Base-by-base conservation (phyloP, 2,888 invertebrate species). In the Byasa hedistus region DNA sequence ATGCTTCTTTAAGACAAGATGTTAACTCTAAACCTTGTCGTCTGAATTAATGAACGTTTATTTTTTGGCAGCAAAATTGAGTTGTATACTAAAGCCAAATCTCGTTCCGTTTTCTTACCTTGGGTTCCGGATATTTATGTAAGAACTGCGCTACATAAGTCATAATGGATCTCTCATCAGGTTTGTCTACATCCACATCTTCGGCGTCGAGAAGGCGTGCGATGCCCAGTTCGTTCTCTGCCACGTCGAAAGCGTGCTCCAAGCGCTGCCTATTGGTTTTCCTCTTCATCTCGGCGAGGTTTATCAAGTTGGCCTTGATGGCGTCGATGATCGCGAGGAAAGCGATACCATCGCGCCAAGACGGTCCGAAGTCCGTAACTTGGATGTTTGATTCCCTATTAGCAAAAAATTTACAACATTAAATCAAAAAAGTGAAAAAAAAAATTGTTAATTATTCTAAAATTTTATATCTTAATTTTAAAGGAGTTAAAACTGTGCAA, bases 141-240 rank as follows among this genome's bases (percentile, higher is more conserved):
- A 99, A 93, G 90, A 99, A 99, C 92, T 99, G 98, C 54, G 99
- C 98, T 70, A 99, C 98, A 85, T 99, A 99, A 39, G 99, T 99
- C 98, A 99, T 99, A 77, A 99, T 97, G 70, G 98, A 98, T 88
- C 97, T 96, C 85, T 99, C 99, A 86, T 99, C 99, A 5, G 99
- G 99, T 83, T 97, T 97, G 36, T 96, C 95, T 32, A 98, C 98
- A 85, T 98, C 98, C 61, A 98, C 98, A 87, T 98, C 98, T 90
- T 98, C 98, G 4, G 98, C 97, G 84, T 99, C 99, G 64, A 99
- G 90, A 17, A 99, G 92, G 76, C 96, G 94, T 24, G 98, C 96
- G 77, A 99, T 98, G 60, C 98, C 98, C 52, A 99, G 92, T 80
- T 98, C 96, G 65, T 92, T 93, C 90, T 99, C 98, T 24, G 99